phyloP scores from a whole-genome alignment of 2,797 vertebrate species.

The Phylloscopus collybita region DNA sequence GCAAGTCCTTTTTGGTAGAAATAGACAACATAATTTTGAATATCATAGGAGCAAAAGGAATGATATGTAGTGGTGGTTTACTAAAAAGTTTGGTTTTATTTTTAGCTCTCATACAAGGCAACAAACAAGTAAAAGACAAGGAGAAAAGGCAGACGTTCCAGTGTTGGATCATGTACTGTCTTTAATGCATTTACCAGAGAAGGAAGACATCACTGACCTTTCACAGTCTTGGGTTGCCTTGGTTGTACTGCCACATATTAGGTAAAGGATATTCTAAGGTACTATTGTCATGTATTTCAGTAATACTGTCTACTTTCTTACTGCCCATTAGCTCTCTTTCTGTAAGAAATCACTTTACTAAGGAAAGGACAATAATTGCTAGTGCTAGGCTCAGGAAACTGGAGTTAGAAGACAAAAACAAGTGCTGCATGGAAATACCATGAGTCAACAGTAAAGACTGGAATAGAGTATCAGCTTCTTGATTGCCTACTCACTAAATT shows the following conservation, averaged over 20 bases:
- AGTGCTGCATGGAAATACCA: background rate
- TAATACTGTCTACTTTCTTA: background rate
- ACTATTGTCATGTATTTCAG: background rate
- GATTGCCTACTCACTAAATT: background rate
- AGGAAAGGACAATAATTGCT: background rate
- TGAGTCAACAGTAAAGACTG: background rate
- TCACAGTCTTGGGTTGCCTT: conserved; percentile 89
- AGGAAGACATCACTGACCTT: conserved; percentile 73
- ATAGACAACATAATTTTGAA: background rate
- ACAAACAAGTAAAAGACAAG: conserved; percentile 54
- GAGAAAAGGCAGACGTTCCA: conserved; percentile 24
- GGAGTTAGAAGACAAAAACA: background rate
- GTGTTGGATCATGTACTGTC: conserved; percentile 87
- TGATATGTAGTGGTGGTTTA: background rate
- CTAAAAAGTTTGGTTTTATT: conserved; percentile 1
- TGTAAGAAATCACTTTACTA: background rate
- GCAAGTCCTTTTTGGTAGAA: background rate
- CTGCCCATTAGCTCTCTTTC: background rate
- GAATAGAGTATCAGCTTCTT: background rate
- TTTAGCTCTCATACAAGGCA: conserved; percentile 67
- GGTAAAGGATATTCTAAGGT: conserved; percentile 75
- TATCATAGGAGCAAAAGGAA: background rate
- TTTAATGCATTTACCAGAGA: conserved; percentile 75
- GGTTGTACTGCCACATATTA: conserved; percentile 91
- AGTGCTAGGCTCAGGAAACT: background rate